Evolutionary conservation across 2,113 vertebrate species (phyloP).

Genomic region (Vulpes vulpes): DNA sequence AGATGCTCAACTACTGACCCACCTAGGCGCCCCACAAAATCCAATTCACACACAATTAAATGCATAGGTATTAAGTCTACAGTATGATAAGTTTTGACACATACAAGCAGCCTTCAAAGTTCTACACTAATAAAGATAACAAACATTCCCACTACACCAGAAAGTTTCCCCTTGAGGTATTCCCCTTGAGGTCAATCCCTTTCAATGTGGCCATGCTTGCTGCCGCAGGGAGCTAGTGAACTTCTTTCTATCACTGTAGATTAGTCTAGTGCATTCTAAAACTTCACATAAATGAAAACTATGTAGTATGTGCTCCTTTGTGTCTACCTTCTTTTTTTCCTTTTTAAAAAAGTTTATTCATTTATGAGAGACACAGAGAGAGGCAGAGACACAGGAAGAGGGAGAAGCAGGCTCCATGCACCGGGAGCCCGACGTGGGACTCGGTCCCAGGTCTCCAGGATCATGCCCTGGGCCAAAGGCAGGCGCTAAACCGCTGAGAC

Average conservation of each 20-base stretch:
- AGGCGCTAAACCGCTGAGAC: no score
- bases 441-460: no score
- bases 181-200: background rate
- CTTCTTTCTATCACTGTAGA: slow-evolving; percentile 6
- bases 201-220: background rate
- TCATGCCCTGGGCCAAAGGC: no score
- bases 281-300: background rate
- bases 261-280: background rate
- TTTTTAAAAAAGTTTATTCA: no score
- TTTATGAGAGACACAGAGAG: no score
- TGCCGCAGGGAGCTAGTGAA: background rate
- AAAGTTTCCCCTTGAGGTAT: background rate
- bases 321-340: background rate
- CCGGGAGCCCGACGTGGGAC: no score
- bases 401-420: no score
- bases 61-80: background rate
- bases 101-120: background rate
- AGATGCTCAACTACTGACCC: no score
- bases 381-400: no score
- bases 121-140: background rate
- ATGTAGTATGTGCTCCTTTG: background rate
- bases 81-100: slow-evolving; percentile 37
- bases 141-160: background rate
- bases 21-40: no score
- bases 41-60: slow-evolving; percentile 9